phyloP scores from a whole-genome alignment of 1,140 invertebrate species.

The Drosophila grimshawi region DNA sequence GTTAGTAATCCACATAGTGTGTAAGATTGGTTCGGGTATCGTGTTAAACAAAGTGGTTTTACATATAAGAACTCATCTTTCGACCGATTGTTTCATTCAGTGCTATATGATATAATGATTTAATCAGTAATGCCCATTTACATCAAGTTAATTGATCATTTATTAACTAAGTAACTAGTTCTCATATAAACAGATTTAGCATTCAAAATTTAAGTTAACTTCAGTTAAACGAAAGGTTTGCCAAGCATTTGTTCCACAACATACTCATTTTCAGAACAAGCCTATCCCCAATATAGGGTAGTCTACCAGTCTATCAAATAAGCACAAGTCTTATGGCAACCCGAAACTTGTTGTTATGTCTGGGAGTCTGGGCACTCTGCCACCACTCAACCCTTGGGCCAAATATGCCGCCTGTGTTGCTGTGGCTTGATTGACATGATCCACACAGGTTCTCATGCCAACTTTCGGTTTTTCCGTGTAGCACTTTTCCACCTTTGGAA shows the following conservation, averaged over 20 bases:
- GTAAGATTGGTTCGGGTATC: no score
- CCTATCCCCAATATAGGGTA: not conserved
- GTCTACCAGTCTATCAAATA: not conserved
- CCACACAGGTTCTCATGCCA: constrained; percentile 1
- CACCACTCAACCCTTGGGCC: constrained; percentile 4
- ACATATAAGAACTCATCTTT: no score
- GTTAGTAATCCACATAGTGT: no score
- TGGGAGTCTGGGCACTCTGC: constrained; percentile 15
- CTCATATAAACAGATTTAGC: no score
- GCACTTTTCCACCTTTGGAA: constrained; percentile 20
- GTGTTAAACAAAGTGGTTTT: no score
- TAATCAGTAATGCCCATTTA: no score
- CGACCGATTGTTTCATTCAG: no score
- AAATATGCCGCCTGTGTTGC: constrained; percentile 16
- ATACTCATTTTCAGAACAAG: not conserved
- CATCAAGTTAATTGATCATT: no score
- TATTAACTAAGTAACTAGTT: no score
- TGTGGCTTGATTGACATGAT: constrained; percentile 52
- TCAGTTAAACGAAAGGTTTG: not conserved
- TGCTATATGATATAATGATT: no score
- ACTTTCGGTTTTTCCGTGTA: constrained; percentile 13
- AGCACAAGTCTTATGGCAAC: not conserved
- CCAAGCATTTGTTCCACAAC: not conserved
- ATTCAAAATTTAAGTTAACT: no score
- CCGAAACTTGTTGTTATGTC: constrained; percentile 10